A percentile compares a stretch with the other conserved stretches of the same genome.
phyloP scores from a whole-genome alignment of 2,888 invertebrate species.

The Lordiphosa andalusiaca region DNA sequence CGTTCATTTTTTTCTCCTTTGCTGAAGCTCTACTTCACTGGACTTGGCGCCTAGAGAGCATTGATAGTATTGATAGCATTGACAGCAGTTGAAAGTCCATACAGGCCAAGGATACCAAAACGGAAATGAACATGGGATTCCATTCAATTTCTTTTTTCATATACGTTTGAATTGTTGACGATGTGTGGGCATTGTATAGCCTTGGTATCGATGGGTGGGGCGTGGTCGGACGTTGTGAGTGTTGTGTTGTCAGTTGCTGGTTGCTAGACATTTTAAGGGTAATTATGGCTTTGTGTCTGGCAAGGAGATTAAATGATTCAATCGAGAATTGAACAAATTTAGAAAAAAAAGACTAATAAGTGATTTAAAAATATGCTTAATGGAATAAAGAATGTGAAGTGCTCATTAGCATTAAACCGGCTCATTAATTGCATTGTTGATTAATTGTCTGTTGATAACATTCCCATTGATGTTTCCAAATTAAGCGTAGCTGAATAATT shows the following conservation, averaged over 20 bases:
- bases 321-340: background rate
- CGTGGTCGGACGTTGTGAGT: conserved; percentile 6
- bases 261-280: conserved; percentile 60
- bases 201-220: background rate
- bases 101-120: conserved; percentile 37
- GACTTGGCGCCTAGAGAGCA: conserved; percentile 48
- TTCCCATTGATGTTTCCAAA: too few relatives aligned
- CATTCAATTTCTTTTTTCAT: conserved; percentile 50
- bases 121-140: conserved; percentile 60
- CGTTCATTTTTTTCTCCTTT: conserved; percentile 41
- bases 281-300: conserved; percentile 37
- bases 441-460: too few relatives aligned
- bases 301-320: conserved; percentile 12
- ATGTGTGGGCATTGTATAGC: conserved; percentile 5
- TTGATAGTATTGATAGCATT: conserved; percentile 61
- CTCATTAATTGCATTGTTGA: too few relatives aligned
- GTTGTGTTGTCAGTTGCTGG: conserved; percentile 27
- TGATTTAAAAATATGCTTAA: background rate
- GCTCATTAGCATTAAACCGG: too few relatives aligned
- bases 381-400: background rate
- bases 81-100: conserved; percentile 43
- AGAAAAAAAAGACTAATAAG: conserved; percentile 1
- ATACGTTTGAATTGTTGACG: conserved; percentile 2
- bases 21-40: conserved; percentile 54
- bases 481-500: too few relatives aligned